Base-by-base conservation (phyloP, 1,140 invertebrate species). In the Harpegnathos saltator region DNA sequence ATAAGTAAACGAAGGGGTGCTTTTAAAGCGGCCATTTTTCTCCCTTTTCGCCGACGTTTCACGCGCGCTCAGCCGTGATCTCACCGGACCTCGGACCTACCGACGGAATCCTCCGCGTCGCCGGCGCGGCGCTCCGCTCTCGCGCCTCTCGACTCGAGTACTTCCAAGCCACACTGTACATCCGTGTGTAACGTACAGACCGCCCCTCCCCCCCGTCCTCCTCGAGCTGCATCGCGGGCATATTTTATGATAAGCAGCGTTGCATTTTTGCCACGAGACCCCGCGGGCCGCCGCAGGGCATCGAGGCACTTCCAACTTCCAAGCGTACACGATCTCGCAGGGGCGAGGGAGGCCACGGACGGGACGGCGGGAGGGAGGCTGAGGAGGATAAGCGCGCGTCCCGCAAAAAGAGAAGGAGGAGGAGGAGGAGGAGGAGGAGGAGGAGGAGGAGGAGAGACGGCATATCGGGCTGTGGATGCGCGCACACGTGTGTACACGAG, bases 221-320 rank as follows among this genome's bases (percentile, higher is more conserved):
- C 44, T 59, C 17, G 19, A 17, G 50, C 50, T 83, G 85, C 83
- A 87, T 88, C 78, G 89, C 89, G 80, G 89, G 93, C 89, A 92
- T 94, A 94, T 94, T 94, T 93, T 94, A 94, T 94, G 93, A 94
- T 94, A 94, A 94, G 92, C 93, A 94, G 92, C 90, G 88, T 82
- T 78, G 90, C 90, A 91, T 92, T 91, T 92, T 92, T 92, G 84
- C 85, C 86, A 87, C 85, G 84, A 87, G 89, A 87, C 80, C 81
- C 81, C 83, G 81, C 48, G 75, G 75, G 24, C 81, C 81, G 81
- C 86, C 77, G 65, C 85, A 82, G 59, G 85, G 75, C 84, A 74
- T 44, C 74, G 69, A 48, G 85, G 85, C 65, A 83, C 80, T 83
- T 83, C 44, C 52, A 78, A 78, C 71, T 87, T 82, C 52, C 58